A percentile compares a stretch with the other conserved stretches of the same genome.
Evolutionary conservation across 2,888 invertebrate genomes (phyloP).

Genomic region (Aspidiotus destructor): DNA sequence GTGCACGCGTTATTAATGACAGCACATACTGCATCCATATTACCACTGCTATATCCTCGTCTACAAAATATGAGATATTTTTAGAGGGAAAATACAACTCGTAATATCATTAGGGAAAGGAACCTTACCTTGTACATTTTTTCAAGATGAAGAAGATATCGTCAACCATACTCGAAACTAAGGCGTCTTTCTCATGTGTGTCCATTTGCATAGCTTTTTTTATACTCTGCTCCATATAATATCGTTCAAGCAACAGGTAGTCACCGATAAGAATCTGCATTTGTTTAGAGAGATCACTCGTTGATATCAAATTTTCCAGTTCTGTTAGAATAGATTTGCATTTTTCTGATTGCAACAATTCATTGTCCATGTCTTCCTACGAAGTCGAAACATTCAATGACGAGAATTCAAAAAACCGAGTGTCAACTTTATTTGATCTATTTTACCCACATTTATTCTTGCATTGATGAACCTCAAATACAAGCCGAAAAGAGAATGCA

Average conservation of each 20-base stretch:
- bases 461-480: constrained; percentile 71
- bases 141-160: constrained; percentile 95
- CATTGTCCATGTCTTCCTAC: constrained; percentile 15
- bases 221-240: constrained; percentile 90
- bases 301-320: constrained; percentile 36
- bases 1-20: constrained; percentile 87
- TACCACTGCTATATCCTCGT: constrained; percentile 47
- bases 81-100: neutral
- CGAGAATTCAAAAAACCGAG: neutral
- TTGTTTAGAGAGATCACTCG: constrained; percentile 54
- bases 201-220: constrained; percentile 81
- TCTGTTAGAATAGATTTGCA: constrained; percentile 17
- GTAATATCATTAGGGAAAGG: neutral
- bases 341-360: constrained; percentile 3
- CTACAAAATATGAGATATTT: neutral
- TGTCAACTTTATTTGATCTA: no score
- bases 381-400: neutral
- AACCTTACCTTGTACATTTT: constrained; percentile 70
- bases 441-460: constrained; percentile 6
- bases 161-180: constrained; percentile 87
- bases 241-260: constrained; percentile 86
- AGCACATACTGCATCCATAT: constrained; percentile 91
- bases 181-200: constrained; percentile 57
- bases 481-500: constrained; percentile 81
- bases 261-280: constrained; percentile 76